phyloP scores from a whole-genome alignment of 2,797 vertebrate species.

The Spizella passerina region DNA sequence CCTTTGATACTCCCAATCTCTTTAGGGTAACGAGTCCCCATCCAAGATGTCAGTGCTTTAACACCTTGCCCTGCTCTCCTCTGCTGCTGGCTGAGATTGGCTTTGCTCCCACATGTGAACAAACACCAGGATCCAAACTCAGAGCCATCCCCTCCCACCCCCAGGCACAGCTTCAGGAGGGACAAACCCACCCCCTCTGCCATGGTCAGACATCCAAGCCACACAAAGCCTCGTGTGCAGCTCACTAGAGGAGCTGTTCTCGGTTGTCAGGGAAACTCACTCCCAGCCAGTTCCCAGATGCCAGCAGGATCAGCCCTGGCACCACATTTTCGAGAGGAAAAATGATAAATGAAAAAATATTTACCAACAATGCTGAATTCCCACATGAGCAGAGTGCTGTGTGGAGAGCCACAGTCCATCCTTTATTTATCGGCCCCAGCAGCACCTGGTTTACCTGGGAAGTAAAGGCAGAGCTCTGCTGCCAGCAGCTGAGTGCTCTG shows the following conservation, averaged over 20 bases:
- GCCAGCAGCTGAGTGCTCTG: neutral
- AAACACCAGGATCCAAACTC: neutral
- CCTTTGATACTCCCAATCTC: neutral
- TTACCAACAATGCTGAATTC: neutral
- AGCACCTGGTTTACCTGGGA: neutral
- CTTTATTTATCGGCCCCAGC: neutral
- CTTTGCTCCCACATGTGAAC: accelerated
- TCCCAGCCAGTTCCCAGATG: neutral
- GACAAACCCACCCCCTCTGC: neutral
- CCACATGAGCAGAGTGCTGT: accelerated
- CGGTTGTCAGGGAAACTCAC: conserved; percentile 25
- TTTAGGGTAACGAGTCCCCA: accelerated
- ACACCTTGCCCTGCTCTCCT: neutral
- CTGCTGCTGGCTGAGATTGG: neutral
- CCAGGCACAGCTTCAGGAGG: neutral
- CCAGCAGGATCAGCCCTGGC: neutral
- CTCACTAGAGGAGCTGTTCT: neutral
- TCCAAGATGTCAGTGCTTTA: neutral
- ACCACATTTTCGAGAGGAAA: neutral
- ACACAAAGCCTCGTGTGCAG: neutral
- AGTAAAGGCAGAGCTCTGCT: neutral
- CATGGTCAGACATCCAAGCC: neutral
- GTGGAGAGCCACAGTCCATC: neutral
- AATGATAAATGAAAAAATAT: neutral
- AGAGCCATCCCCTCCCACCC: neutral